A percentile compares a stretch with the other conserved stretches of the same genome.
phyloP scores from a whole-genome alignment of 2,113 vertebrate species.

The Ornithorhynchus anatinus region DNA sequence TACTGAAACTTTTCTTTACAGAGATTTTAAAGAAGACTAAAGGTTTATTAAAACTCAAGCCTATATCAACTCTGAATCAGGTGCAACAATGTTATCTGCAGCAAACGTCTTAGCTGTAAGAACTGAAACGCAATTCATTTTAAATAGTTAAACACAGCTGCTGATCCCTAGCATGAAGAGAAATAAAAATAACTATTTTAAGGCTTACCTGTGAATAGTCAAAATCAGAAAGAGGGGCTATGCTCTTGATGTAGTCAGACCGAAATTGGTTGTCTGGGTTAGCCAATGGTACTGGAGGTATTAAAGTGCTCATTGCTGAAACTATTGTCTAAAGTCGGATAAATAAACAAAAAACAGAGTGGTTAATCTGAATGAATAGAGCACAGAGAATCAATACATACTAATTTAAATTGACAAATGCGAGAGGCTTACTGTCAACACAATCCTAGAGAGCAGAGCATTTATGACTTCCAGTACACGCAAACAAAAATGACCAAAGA shows the following conservation, averaged over 20 bases:
- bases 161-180: accelerated
- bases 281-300: constrained; percentile 94
- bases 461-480: constrained; percentile 25
- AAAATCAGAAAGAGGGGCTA: constrained; percentile 96
- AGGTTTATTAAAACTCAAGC: background rate
- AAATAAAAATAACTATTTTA: constrained; percentile 1
- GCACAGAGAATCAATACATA: constrained; percentile 42
- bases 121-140: background rate
- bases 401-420: constrained; percentile 63
- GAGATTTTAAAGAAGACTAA: background rate
- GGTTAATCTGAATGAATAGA: constrained; percentile 49
- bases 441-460: constrained; percentile 27
- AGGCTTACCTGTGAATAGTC: constrained; percentile 94
- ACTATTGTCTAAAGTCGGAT: constrained; percentile 88
- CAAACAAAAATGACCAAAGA: constrained; percentile 4
- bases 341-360: constrained; percentile 27
- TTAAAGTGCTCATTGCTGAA: constrained; percentile 99
- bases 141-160: background rate
- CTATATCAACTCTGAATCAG: background rate
- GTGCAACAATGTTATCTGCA: background rate
- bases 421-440: constrained; percentile 61
- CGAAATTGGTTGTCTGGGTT: constrained; percentile 97
- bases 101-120: background rate
- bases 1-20: background rate
- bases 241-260: constrained; percentile 98